Base-by-base conservation (phyloP, 1,140 invertebrate genomes). In the Halotydeus destructor region DNA sequence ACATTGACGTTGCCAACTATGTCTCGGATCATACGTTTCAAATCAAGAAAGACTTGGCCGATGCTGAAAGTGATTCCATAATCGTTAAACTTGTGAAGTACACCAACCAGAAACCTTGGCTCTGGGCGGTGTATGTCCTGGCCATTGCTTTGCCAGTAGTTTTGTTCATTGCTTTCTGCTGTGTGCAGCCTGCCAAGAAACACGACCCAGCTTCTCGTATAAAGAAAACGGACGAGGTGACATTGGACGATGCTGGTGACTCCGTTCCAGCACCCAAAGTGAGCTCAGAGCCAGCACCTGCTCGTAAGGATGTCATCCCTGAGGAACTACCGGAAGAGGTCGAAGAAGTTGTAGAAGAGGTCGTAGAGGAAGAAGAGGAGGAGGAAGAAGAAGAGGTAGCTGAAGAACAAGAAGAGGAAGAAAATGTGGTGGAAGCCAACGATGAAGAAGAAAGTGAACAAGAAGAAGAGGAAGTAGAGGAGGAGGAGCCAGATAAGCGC, bases 91-190 rank as follows among this genome's bases (percentile, higher is more conserved):
- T 84, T 42, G 65, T 83, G 48, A 72, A 75, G 56, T 78, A 76
- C 50, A 80, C 81, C 44, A 77, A 81, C 51, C 76, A 82, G 43
- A 70, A 84, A 56, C 88, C 89, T 24, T 86, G 83, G 76, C 68
- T 89, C 45, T 91, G 80, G 75, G 78, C 71, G 39, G 69, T 81
- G 38, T 83, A 85, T 60, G 69, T 91, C 50, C 57, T 91, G 43
- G 70, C 74, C 40, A 63, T 79, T 58, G 76, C 77, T 47, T 58
- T 91, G 38, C 73, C 83, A 25, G 67, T 79, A 49, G 65, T 83
- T 47, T 57, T 82, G 49, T 68, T 89, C 48, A 75, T 83, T 60
- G 66, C 71, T 36, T 72, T 74, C 54, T 89, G 76, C 65, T 88
- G 78, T 69, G 71, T 68, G 51, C 66, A 70, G 37, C 61, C 62